Evolutionary conservation across 2,113 vertebrate species (phyloP), one percentile per base, ranked within the genome.

Genomic region (Lasiurus borealis): DNA sequence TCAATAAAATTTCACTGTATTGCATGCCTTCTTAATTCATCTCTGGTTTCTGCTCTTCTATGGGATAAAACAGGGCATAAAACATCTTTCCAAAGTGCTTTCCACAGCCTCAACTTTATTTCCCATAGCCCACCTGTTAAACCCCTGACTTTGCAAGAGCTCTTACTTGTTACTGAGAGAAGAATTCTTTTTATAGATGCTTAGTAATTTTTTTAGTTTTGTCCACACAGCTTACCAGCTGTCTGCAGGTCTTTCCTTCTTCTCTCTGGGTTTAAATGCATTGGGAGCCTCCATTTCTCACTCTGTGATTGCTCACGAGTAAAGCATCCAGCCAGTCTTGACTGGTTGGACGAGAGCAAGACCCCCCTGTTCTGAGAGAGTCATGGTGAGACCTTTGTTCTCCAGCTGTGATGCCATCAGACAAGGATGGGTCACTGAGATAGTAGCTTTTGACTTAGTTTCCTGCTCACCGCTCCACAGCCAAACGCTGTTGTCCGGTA

Each of bases 151-250:
- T 75, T 80, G 15, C 14, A n/a, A 75, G 36, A 68, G 10, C 4
- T 73, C 31, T 88, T 15, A 48, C 11, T 84, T 36, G 48, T 81
- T 85, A 85, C 31, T 50, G 66, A 23, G 52, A 76, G 88, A 68
- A n/a, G 73, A 40, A 68, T 78, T 85, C 46, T 77, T 31, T 46
- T 82, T 68, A 29, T 11, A 89, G 27, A 84, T 50, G 8, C 16
- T 90, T 44, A 76, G 2, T 81, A 59, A 75, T 48, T 88, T 29
- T 88, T 77, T 29, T 59, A 48, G 68, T 68, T 34, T 88, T 95
- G 54, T 34, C 48, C 68, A 48, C 1, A 31, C n/a, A 59, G 11
- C 6, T 88, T 95, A 36, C 11, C 27, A 44, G 34, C 46, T 40
- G 7, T 23, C 40, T 93, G 62, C 25, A 31, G 19, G 3, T 46